Base-by-base conservation (phyloP, 1,140 invertebrate species). In the Trachymyrmex septentrionalis region DNA sequence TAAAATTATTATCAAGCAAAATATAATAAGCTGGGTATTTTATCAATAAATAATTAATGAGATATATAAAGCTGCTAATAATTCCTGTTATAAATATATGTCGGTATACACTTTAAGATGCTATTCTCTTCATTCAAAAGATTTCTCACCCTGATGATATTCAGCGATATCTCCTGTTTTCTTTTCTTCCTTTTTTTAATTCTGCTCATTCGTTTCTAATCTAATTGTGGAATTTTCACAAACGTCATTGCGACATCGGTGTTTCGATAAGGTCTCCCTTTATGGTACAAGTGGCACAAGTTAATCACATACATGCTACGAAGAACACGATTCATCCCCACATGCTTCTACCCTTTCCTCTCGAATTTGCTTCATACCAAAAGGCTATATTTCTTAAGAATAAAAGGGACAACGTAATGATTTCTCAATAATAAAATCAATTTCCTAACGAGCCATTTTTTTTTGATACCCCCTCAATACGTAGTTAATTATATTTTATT, bases 221-320 rank as follows among this genome's bases (percentile, higher is more conserved):
- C 80, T 84, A 84, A 84, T 73, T 84, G 14, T 61, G 69, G 38
- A 73, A 48, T 73, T 81, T 53, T 63, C 66, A 59, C 63, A 69
- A 81, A 81, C 76, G 66, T 59, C 59, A 55, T 63, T 61, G 81
- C 67, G 81, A 73, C 27, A 67, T 63, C 71, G 76, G 48, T 61
- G 57, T 67, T 24, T 71, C 66, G 88, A 87, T 89, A 82, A 89
- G 84, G 77, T 88, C 71, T 88, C 64, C 86, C 88, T 61, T 84
- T 84, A 88, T 86, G 89, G 84, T 90, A 92, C 91, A 91, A 91
- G 88, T 93, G 92, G 93, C 93, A 93, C 93, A 92, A 91, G 90
- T 92, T 91, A 93, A 93, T 93, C 93, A 93, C 93, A 93, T 87
- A 67, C 92, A 88, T 91, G 88, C 90, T 89, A 89, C 64, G 50